Base-by-base conservation (phyloP, 2,797 vertebrate genomes). In the Tympanoctomys barrerae region DNA sequence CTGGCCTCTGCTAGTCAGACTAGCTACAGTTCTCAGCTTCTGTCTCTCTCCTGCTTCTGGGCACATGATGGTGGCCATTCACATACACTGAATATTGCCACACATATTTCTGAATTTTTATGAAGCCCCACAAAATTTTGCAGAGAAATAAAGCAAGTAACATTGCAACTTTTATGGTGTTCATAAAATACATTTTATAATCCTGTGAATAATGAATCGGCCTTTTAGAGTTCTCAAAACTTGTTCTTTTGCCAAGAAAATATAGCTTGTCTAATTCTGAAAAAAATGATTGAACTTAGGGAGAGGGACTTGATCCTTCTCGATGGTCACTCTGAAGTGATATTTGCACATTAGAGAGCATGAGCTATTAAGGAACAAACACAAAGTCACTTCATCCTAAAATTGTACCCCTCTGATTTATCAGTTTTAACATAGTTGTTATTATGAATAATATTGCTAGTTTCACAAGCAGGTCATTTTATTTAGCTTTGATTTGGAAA, bases 181-280 rank as follows among this genome's bases (percentile, higher is more conserved):
- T 92, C 84, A 36, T 95, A 96, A 96, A 95, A 52, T 81, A 62
- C 52, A 54, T 96, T 93, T 93, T 94, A 93, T 82, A 96, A 85
- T 61, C 61, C n/a, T 54, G 62, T 82, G 57, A 95, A 11, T 89
- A 87, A 87, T n/a, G 71, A 93, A 89, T 85, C 49, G 62, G 66
- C 28, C 64, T 93, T 85, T 89, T 75, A 52, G n/a, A 91, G 77
- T 83, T 87, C 66, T 97, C 70, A 87, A 91, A 93, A 95, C 28
- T 89, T 94, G 70, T 96, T 39, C 81, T 95, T 96, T 94, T 84
- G 71, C 59, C 81, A 96, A 95, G 87, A 90, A 96, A 82, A 89
- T 87, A 83, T 21, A 26, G 26, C 36, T 81, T 82, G 73, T 24
- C 19, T 26, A 82, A 94, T 96, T 97, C 78, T n/a, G 42, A 83